These are phyloP conservation scores for Sebastes kiyomatsui DNA, from an alignment of 2,797 vertebrate genomes.

Conservation along the genomic window DNA sequence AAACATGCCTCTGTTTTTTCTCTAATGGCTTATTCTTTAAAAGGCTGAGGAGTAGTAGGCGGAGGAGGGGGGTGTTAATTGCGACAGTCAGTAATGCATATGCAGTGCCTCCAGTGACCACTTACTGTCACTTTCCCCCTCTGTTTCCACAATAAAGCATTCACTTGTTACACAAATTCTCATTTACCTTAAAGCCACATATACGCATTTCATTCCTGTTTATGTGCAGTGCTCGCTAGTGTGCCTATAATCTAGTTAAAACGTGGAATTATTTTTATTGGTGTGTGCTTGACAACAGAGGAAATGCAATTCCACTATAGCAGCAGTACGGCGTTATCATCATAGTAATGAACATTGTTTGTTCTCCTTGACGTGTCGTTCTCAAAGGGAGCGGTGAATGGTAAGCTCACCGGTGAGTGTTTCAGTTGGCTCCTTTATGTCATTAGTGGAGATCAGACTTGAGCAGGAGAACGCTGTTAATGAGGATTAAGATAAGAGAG, in stretches of 20 bases:
- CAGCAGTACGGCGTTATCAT: neutral
- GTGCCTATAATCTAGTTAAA: neutral
- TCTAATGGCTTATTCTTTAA: neutral
- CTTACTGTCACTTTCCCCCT: conserved; percentile 55
- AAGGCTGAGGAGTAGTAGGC: neutral
- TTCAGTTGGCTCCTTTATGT: conserved; percentile 51
- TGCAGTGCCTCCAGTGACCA: conserved; percentile 51
- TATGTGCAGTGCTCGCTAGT: neutral
- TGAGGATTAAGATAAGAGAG: conserved; percentile 67
- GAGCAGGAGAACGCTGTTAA: conserved; percentile 52
- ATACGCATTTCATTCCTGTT: neutral
- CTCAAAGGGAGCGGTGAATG: conserved; percentile 9
- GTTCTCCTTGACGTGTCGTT: conserved; percentile 32
- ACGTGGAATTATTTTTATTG: conserved; percentile 1
- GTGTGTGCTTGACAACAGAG: neutral
- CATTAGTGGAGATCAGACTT: conserved; percentile 63
- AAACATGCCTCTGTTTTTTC: neutral
- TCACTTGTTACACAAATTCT: neutral
- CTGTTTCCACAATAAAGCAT: neutral
- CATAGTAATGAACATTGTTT: conserved; percentile 25
- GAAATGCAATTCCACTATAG: neutral
- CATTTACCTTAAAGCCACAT: conserved; percentile 3
- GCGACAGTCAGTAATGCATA: neutral
- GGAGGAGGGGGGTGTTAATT: neutral
- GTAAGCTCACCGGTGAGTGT: conserved; percentile 18